These are phyloP conservation scores for Toxotes chatareus DNA, from an alignment of 2,113 vertebrate genomes.

Conservation along the genomic window DNA sequence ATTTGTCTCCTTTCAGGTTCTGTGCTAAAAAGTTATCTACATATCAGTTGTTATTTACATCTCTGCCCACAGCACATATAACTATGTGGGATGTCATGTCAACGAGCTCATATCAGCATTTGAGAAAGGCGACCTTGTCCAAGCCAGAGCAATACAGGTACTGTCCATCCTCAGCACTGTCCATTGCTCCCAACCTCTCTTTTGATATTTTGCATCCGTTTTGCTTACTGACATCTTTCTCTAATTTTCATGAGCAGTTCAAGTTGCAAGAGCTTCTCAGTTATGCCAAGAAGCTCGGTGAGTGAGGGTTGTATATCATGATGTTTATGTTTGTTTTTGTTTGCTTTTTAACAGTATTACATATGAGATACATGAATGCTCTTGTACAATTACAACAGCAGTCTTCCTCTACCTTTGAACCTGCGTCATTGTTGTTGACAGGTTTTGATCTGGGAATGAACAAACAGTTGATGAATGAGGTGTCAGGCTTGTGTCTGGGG, in stretches of 20 bases:
- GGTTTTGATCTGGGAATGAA: conserved; percentile 93
- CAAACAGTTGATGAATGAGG: conserved; percentile 90
- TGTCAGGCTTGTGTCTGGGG: conserved; percentile 93
- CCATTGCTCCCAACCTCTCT: not conserved
- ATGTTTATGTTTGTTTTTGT: not conserved
- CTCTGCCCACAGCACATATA: conserved; percentile 89
- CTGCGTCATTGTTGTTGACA: conserved; percentile 60
- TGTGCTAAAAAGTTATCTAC: not conserved
- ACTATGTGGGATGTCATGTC: conserved; percentile 87
- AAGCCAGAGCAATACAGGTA: conserved; percentile 91
- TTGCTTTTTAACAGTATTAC: not conserved
- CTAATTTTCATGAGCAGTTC: conserved; percentile 64
- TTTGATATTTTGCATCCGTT: not conserved
- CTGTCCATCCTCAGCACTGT: too few relatives aligned
- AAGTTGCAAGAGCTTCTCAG: conserved; percentile 80
- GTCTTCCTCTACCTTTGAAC: not conserved
- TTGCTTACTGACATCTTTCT: conserved; percentile 32
- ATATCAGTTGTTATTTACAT: not conserved
- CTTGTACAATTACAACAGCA: too few relatives aligned
- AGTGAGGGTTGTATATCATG: conserved; percentile 32
- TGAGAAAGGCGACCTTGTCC: conserved; percentile 79
- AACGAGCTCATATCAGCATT: conserved; percentile 88
- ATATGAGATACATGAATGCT: not conserved
- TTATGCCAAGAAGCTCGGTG: conserved; percentile 74
- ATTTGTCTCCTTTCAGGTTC: not conserved